Evolutionary conservation across 2,888 invertebrate species (phyloP), one percentile per base, ranked within the genome.

Genomic region (Pollenia amentaria): DNA sequence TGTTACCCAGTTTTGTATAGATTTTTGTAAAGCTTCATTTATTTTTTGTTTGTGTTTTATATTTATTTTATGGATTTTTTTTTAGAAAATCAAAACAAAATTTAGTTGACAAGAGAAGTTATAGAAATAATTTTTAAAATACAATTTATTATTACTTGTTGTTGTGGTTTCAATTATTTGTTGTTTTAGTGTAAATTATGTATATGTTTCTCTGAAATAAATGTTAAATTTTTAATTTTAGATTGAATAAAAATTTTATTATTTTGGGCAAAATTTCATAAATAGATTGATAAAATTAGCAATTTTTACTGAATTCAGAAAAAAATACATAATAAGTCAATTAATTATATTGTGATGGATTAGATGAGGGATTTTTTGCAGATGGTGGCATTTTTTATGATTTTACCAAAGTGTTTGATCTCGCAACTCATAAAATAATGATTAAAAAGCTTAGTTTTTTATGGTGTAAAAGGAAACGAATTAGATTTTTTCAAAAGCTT

Each of bases 1-100:
- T 42, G 42, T 29, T 7, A 6, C 2, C 11, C 21, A n/a, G 6
- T n/a, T n/a, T 57, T 14, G 8, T 1, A 55, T 46, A 7, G 11
- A 11, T 38, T 70, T 46, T 60, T 29, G 29, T 29, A 7, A 46
- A 73, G 60, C 16, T 48, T 57, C 11, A 7, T 57, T 60, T 60
- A 11, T 48, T 8, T 16, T 38, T 60, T 73, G 16, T 16, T n/a
- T 11, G 11, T 11, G 29, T 29, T 8, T 46, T 16, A 29, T 60
- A 8, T 73, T 29, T 29, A 8, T 12, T 53, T 76, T 57, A 9
- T 44, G n/a, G 14, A 51, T 60, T 21, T 40, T 21, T 40, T 18
- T 57, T 60, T 16, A 21, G n/a, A 51, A 79, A 40, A 62, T 78
- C 48, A 78, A 69, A 78, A 69, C 9, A 78, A 38, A 57, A 57